Conservation (phyloP, 2,888 invertebrate species). For the Lithophane socia region DNA sequence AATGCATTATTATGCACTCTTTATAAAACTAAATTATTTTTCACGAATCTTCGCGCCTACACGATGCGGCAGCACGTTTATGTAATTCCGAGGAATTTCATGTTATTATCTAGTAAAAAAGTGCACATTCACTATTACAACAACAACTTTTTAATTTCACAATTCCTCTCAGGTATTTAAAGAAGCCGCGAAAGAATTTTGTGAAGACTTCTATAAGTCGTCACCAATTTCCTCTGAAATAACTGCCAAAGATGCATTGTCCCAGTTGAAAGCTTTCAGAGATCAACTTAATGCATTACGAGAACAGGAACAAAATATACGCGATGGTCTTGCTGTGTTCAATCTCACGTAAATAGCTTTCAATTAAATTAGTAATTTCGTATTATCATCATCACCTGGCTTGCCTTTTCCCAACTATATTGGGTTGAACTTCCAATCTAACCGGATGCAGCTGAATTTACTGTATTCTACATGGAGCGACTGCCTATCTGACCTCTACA, state of each 20-base stretch:
- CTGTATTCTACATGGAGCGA: too few relatives aligned
- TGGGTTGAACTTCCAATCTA: not conserved
- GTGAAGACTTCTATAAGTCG: conserved; percentile 92
- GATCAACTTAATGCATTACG: conserved; percentile 90
- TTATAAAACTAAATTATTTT: not conserved
- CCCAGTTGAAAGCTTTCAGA: conserved; percentile 89
- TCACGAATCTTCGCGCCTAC: not conserved
- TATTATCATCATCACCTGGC: not conserved
- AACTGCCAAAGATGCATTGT: conserved; percentile 89
- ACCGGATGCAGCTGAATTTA: not conserved
- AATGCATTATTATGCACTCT: too few relatives aligned
- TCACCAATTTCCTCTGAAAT: conserved; percentile 92
- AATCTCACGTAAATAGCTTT: conserved; percentile 90
- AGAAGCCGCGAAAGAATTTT: conserved; percentile 92
- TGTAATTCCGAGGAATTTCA: not conserved
- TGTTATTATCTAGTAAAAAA: too few relatives aligned
- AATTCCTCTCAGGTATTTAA: conserved; percentile 89
- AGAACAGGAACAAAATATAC: conserved; percentile 92
- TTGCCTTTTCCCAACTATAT: not conserved
- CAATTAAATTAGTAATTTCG: not conserved
- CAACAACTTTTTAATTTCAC: not conserved
- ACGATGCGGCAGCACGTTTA: not conserved
- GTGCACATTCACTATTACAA: not conserved
- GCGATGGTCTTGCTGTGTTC: conserved; percentile 94
- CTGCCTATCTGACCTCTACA: too few relatives aligned